phyloP scores from a whole-genome alignment of 2,113 vertebrate species.

The Lepus timidus region DNA sequence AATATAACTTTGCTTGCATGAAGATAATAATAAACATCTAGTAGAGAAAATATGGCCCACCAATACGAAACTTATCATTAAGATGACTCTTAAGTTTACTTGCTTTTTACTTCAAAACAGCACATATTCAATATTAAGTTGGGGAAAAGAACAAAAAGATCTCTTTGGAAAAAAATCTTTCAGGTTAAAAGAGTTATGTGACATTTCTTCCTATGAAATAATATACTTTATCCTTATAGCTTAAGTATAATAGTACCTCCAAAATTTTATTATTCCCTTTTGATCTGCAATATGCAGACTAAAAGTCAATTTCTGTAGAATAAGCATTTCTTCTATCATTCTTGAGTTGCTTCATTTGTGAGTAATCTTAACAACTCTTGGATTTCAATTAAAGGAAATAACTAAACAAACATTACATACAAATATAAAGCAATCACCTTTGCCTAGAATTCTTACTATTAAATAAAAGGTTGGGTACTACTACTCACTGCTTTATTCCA shows the following conservation, averaged over 20 bases:
- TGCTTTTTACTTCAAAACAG: not conserved
- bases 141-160: not conserved
- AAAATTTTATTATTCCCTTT: constrained; percentile 53
- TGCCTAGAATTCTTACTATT: constrained; percentile 18
- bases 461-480: constrained; percentile 44
- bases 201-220: constrained; percentile 25
- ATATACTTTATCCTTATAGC: not conserved
- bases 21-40: constrained; percentile 37
- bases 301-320: constrained; percentile 43
- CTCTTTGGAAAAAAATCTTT: constrained; percentile 41
- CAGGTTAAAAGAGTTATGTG: constrained; percentile 20
- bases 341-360: constrained; percentile 22
- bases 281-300: constrained; percentile 1
- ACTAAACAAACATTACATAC: not conserved
- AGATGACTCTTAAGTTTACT: not conserved
- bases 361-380: constrained; percentile 5
- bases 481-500: constrained; percentile 3
- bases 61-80: constrained; percentile 35
- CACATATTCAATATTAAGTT: constrained; percentile 44
- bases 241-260: not conserved
- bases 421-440: constrained; percentile 26
- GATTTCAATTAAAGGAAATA: constrained; percentile 51
- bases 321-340: constrained; percentile 31
- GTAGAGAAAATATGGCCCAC: constrained; percentile 33
- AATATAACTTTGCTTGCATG: constrained; percentile 31